Percentiles rank a stretch among this genome's conserved stretches.
phyloP scores from a whole-genome alignment of 2,113 vertebrate species.

The Bombycilla garrulus region DNA sequence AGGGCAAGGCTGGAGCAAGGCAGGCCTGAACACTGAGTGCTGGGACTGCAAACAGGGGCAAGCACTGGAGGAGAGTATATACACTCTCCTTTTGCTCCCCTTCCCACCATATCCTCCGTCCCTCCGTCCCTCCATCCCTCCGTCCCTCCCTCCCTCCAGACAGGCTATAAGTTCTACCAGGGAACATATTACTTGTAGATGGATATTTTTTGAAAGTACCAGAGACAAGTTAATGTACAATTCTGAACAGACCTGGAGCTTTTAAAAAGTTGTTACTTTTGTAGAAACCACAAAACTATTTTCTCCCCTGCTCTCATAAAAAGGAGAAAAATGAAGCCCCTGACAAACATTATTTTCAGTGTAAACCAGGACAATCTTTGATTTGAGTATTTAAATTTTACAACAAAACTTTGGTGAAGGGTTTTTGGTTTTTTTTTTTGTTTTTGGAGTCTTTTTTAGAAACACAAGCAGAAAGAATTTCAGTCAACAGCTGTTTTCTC shows the following conservation, averaged over 20 bases:
- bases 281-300: background rate
- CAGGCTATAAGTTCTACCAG: background rate
- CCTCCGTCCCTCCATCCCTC: background rate
- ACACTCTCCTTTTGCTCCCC: rapidly evolving
- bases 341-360: background rate
- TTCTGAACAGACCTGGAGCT: background rate
- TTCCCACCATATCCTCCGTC: background rate
- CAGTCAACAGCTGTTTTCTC: background rate
- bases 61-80: background rate
- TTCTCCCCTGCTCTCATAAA: background rate
- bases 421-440: background rate
- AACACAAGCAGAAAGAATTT: background rate
- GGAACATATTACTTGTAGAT: background rate
- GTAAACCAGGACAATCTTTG: background rate
- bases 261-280: background rate
- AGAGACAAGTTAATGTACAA: background rate
- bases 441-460: background rate
- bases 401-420: background rate
- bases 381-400: background rate
- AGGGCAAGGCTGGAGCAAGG: background rate
- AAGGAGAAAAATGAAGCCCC: background rate
- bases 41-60: background rate
- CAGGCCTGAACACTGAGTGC: background rate
- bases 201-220: background rate
- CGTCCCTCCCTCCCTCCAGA: background rate